Base-by-base conservation (phyloP, 2,888 invertebrate species). In the Hypselothyrea guttata region DNA sequence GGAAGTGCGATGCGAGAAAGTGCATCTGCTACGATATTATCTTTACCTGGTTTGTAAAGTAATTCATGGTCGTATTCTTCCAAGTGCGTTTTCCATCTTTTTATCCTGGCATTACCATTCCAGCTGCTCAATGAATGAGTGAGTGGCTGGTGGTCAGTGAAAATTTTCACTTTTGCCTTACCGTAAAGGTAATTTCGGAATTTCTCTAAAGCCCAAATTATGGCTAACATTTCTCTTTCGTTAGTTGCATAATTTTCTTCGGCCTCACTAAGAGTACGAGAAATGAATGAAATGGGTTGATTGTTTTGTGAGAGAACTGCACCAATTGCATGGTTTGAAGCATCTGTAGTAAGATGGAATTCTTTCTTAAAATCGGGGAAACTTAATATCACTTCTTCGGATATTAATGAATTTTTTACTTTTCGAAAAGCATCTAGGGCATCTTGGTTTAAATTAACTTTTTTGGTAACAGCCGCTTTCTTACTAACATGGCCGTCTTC, bases 1-100 rank as follows among this genome's bases (percentile, higher is more conserved):
- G 7, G 13, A 1, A 18, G 38, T 11, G 18, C n/a, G n/a, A n/a
- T 5, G 5, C 4, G 18, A 12, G 22, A 40, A 5, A 40, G 11
- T 11, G 38, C 38, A 11, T 40, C 38, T 7, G 12, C 38, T 7
- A 22, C 38, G 7, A 40, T n/a, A 11, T 40, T 40, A n/a, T 18
- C 7, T 40, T 11, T n/a, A 1, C 38, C 11, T 1, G 38, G 38
- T 7, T 40, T 40, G 22, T 40, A 40, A n/a, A n/a, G 9, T 11
- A 40, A n/a, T 12, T 40, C 38, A 5, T 38, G 38, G 11, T 38
- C 18, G 11, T 38, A 38, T 38, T 22, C 38, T 9, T n/a, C 38
- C n/a, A 40, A 5, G 11, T 11, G 22, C 11, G 9, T n/a, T 18
- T 7, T 38, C 11, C 38, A 38, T 4, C 16, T 9, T 18, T 38